These are phyloP conservation scores for Odontesthes bonariensis DNA, from an alignment of 2,113 vertebrate species.

Conservation along the genomic window DNA sequence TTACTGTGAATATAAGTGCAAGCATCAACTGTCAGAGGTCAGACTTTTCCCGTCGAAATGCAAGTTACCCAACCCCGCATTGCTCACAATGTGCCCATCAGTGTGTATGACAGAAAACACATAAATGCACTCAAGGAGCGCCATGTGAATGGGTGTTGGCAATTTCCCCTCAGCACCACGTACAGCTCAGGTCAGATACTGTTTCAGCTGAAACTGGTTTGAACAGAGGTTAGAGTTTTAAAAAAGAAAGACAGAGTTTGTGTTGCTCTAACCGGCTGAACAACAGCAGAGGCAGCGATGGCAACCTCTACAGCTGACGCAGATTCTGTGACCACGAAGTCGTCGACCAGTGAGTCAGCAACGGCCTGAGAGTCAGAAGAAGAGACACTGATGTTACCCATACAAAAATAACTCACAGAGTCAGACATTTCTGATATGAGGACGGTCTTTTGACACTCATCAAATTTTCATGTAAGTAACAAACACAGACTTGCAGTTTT, in stretches of 20 bases:
- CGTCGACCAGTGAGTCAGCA: constrained; percentile 32
- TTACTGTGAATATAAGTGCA: no score
- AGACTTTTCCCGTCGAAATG: no score
- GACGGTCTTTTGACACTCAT: not conserved
- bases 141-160: no score
- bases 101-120: no score
- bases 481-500: not conserved
- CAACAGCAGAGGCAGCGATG: constrained; percentile 32
- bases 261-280: constrained; percentile 41
- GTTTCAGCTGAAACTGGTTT: not conserved
- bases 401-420: no score
- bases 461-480: not conserved
- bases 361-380: not conserved
- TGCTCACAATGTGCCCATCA: no score
- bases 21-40: no score
- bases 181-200: no score
- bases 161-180: no score
- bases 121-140: no score
- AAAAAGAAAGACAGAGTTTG: not conserved
- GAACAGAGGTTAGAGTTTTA: not conserved
- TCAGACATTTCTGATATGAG: not conserved
- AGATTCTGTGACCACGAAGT: constrained; percentile 62
- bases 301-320: constrained; percentile 31
- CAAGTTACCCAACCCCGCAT: no score
- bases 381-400: not conserved